These are phyloP conservation scores for Melanostoma mellinum DNA, from an alignment of 2,888 invertebrate species.

Conservation along the genomic window DNA sequence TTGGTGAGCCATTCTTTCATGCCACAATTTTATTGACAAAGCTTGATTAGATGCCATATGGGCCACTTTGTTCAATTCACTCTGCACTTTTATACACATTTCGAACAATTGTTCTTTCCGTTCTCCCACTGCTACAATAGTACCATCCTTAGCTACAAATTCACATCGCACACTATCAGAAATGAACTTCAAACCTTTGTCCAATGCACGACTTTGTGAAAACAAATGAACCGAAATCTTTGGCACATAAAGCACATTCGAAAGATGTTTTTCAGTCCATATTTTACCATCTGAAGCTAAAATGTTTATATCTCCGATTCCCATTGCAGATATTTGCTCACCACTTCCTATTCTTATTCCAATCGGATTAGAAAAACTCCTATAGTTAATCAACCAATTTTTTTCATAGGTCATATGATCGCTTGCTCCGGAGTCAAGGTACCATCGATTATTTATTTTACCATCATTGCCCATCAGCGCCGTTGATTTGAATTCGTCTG, in stretches of 20 bases:
- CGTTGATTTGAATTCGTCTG: too few relatives aligned
- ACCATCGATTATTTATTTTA: neutral
- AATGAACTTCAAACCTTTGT: constrained; percentile 29
- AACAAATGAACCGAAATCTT: constrained; percentile 64
- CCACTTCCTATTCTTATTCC: constrained; percentile 45
- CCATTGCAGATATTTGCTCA: constrained; percentile 45
- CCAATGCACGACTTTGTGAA: constrained; percentile 45
- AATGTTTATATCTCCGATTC: constrained; percentile 57
- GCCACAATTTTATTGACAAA: constrained; percentile 70
- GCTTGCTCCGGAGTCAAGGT: constrained; percentile 27
- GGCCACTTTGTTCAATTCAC: constrained; percentile 1
- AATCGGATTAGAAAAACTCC: neutral
- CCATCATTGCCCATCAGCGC: too few relatives aligned
- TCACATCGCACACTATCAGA: constrained; percentile 25
- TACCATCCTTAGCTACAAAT: constrained; percentile 34
- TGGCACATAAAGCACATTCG: constrained; percentile 68
- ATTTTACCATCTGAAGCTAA: constrained; percentile 55
- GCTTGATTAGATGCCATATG: constrained; percentile 27
- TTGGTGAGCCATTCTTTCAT: constrained; percentile 73
- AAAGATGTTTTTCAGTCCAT: constrained; percentile 59
- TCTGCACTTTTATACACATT: neutral
- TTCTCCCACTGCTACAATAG: constrained; percentile 37
- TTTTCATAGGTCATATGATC: constrained; percentile 14
- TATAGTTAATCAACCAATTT: constrained; percentile 13
- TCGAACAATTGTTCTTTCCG: constrained; percentile 8